These are phyloP conservation scores for Atrina japonica DNA, from an alignment of 2,888 invertebrate species.

Conservation along the genomic window DNA sequence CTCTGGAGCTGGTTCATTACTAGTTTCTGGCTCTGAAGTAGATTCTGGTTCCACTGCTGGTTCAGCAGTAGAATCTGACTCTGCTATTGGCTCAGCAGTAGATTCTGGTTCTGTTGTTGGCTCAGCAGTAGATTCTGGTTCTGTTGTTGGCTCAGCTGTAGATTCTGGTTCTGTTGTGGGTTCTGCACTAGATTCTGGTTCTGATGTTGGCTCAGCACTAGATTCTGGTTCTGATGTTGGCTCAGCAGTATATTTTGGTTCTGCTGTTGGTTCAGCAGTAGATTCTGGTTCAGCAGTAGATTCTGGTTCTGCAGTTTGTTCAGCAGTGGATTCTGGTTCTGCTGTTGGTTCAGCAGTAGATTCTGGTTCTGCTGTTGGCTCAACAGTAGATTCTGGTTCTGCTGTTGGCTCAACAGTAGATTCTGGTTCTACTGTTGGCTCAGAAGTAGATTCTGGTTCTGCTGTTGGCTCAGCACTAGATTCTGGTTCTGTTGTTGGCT, in stretches of 20 bases:
- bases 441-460: constrained; percentile 23
- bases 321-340: constrained; percentile 28
- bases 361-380: constrained; percentile 19
- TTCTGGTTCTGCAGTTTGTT: constrained; percentile 29
- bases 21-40: constrained; percentile 28
- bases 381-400: constrained; percentile 10
- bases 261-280: constrained; percentile 35
- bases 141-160: constrained; percentile 25
- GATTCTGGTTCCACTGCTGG: constrained; percentile 33
- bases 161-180: constrained; percentile 23
- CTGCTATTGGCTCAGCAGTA: constrained; percentile 26
- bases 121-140: constrained; percentile 14
- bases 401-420: constrained; percentile 22
- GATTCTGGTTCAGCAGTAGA: constrained; percentile 33
- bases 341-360: constrained; percentile 28
- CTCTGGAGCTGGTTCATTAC: constrained; percentile 29
- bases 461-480: constrained; percentile 4
- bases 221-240: constrained; percentile 13
- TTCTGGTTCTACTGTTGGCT: constrained; percentile 21
- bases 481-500: constrained; percentile 23
- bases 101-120: constrained; percentile 18
- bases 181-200: constrained; percentile 20
- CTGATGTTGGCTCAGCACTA: constrained; percentile 25
- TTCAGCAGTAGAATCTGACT: constrained; percentile 28
- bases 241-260: constrained; percentile 20